These are phyloP conservation scores for Cabera pusaria DNA, from an alignment of 2,888 invertebrate species.

Conservation along the genomic window DNA sequence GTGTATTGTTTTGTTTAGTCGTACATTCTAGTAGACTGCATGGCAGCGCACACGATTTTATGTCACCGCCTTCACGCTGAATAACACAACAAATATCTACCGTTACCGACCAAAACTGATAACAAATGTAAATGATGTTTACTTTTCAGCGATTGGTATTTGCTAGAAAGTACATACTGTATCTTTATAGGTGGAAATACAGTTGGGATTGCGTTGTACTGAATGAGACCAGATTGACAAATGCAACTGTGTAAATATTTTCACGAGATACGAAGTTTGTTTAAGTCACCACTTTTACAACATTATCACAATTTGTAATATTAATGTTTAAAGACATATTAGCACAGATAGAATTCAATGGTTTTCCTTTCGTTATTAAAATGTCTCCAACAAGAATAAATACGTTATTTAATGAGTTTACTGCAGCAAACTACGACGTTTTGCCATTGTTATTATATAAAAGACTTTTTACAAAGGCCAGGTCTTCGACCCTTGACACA, in stretches of 20 bases:
- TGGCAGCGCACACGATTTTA: constrained; percentile 35
- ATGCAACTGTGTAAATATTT: constrained; percentile 42
- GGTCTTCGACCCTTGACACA: constrained; percentile 67
- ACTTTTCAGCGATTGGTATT: constrained; percentile 18
- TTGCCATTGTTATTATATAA: constrained; percentile 33
- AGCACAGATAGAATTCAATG: constrained; percentile 10
- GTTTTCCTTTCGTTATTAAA: not conserved
- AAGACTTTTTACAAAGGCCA: constrained; percentile 46
- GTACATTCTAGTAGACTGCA: constrained; percentile 35
- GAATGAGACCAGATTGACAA: constrained; percentile 22
- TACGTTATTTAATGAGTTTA: constrained; percentile 10
- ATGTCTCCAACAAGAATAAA: too few relatives aligned
- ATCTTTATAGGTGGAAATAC: constrained; percentile 8
- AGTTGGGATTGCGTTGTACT: constrained; percentile 14
- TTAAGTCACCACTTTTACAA: constrained; percentile 16
- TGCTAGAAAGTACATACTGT: constrained; percentile 2
- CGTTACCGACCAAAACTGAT: constrained; percentile 36
- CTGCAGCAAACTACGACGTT: constrained; percentile 36
- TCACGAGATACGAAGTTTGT: constrained; percentile 23
- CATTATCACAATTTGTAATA: not conserved
- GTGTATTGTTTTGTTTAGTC: constrained; percentile 18
- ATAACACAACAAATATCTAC: constrained; percentile 27
- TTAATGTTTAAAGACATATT: constrained; percentile 17
- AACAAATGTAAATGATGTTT: constrained; percentile 34
- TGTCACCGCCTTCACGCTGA: too few relatives aligned